phyloP scores from a whole-genome alignment of 2,888 invertebrate species.

The Spodoptera picta region DNA sequence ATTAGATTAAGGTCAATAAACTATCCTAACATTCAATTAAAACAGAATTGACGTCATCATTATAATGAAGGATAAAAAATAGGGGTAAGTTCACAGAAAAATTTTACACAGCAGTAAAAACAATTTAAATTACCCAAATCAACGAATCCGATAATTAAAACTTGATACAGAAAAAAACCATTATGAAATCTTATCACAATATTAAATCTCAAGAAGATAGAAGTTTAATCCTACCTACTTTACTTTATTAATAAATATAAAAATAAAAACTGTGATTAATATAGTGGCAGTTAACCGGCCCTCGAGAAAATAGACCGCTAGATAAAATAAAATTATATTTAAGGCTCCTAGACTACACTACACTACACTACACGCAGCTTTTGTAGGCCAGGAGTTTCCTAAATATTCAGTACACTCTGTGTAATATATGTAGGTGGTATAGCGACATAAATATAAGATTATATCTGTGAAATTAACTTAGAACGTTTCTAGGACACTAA shows the following conservation, averaged over 20 bases:
- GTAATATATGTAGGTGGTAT: slow-evolving; percentile 6
- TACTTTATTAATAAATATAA: too few species aligned
- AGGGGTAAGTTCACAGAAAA: too few species aligned
- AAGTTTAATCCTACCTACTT: background rate
- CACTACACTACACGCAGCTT: slow-evolving; percentile 3
- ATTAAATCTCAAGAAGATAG: too few species aligned
- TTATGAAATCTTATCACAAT: background rate
- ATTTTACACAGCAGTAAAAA: too few species aligned
- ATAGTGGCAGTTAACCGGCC: slow-evolving; percentile 20
- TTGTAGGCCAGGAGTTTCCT: slow-evolving; percentile 3
- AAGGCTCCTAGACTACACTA: slow-evolving; percentile 12
- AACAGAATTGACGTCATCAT: too few species aligned
- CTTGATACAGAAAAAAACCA: slow-evolving; percentile 6
- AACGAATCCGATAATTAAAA: too few species aligned
- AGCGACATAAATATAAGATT: slow-evolving; percentile 1
- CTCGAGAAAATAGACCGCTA: slow-evolving; percentile 8
- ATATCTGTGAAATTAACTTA: slow-evolving; percentile 11
- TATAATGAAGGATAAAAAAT: too few species aligned
- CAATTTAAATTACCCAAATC: too few species aligned
- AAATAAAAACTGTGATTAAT: slow-evolving; percentile 7
- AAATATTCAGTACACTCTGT: slow-evolving; percentile 30
- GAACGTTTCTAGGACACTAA: background rate
- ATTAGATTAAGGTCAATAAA: too few species aligned
- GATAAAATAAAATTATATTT: slow-evolving; percentile 25
- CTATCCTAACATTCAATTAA: too few species aligned